phyloP scores from a whole-genome alignment of 1,140 invertebrate genomes.

The Achroia grisella region DNA sequence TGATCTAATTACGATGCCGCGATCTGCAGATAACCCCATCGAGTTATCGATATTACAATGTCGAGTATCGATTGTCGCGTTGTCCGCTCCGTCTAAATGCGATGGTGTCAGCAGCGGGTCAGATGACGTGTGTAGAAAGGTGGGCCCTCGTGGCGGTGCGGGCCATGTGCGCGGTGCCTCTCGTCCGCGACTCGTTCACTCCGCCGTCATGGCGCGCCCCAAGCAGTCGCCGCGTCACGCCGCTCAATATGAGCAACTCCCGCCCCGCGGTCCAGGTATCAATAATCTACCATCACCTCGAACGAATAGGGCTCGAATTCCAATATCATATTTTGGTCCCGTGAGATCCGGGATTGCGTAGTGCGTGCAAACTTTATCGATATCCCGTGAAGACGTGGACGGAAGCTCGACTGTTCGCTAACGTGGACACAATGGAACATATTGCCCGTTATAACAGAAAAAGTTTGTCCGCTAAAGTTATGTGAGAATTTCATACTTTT shows the following conservation, averaged over 20 bases:
- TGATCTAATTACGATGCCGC: too few species aligned
- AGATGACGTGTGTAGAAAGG: conserved; percentile 51
- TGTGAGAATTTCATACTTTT: too few species aligned
- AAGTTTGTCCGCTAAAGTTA: too few species aligned
- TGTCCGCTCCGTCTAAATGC: conserved; percentile 15
- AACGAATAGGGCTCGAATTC: background rate
- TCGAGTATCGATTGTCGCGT: conserved; percentile 1
- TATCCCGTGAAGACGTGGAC: conserved; percentile 5
- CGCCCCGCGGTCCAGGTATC: conserved; percentile 68
- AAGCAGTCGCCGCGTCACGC: conserved; percentile 60
- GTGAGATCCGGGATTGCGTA: background rate
- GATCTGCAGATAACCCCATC: background rate
- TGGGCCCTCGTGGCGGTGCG: conserved; percentile 29
- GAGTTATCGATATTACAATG: background rate
- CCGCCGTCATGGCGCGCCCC: conserved; percentile 55
- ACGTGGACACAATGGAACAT: conserved; percentile 2
- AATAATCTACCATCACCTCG: background rate
- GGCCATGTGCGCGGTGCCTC: conserved; percentile 17
- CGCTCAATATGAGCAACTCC: conserved; percentile 47
- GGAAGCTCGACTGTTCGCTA: background rate
- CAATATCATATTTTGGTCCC: conserved; percentile 1
- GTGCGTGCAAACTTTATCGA: background rate
- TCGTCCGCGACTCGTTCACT: conserved; percentile 35
- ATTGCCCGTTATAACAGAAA: background rate
- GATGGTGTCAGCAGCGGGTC: conserved; percentile 18